Evolutionary conservation across 2,797 vertebrate species (phyloP).

Genomic region (Sebastes paucispinis): DNA sequence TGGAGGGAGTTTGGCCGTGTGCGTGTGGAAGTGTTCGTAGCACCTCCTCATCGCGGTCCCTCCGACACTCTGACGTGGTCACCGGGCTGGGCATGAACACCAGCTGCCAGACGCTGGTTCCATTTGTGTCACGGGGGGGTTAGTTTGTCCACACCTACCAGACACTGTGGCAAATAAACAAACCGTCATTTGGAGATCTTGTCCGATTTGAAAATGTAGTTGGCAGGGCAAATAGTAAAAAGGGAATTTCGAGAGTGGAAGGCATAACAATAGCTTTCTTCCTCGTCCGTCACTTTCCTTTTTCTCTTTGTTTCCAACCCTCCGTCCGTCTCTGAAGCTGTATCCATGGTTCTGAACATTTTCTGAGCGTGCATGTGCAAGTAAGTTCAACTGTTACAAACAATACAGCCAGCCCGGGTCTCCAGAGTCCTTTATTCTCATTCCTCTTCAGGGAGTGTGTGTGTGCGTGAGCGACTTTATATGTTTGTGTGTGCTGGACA

Average conservation of each 20-base stretch:
- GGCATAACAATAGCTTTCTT: conserved; percentile 16
- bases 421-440: conserved; percentile 67
- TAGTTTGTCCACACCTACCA: conserved; percentile 25
- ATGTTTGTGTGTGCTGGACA: conserved; percentile 76
- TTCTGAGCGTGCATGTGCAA: conserved; percentile 35
- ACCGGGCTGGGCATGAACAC: conserved; percentile 29
- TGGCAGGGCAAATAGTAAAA: conserved; percentile 22
- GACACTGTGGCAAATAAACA: conserved; percentile 25
- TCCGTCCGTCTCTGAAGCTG: conserved; percentile 8
- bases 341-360: conserved; percentile 16
- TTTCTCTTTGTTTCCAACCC: conserved; percentile 1
- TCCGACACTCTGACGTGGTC: conserved; percentile 15
- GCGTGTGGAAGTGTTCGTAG: conserved; percentile 98
- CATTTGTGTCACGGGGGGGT: conserved; percentile 19
- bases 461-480: conserved; percentile 24
- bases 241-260: conserved; percentile 27
- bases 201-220: conserved; percentile 6
- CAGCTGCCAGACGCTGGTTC: conserved; percentile 48
- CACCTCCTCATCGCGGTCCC: conserved; percentile 5
- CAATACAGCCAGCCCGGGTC: conserved; percentile 68
- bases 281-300: conserved; percentile 18
- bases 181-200: not conserved
- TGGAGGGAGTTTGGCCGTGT: conserved; percentile 93
- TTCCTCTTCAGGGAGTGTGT: conserved; percentile 72
- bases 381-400: conserved; percentile 42